Percentiles rank a stretch among this genome's conserved stretches.
Conservation (phyloP, 2,113 vertebrate genomes). For the Osmerus eperlanus region DNA sequence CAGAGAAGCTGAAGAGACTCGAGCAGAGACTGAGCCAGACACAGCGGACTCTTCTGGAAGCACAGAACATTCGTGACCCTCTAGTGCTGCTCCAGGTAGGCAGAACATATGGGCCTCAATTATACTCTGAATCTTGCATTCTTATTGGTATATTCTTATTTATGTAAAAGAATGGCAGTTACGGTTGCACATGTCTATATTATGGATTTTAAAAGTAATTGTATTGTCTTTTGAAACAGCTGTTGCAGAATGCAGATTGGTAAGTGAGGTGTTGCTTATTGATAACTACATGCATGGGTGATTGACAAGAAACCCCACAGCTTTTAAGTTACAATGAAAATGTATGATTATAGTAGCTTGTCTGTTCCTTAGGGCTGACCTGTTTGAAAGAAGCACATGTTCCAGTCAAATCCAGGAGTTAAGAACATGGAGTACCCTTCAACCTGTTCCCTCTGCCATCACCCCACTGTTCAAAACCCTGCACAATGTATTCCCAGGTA, state of each 20-base stretch:
- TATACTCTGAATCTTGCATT: too few relatives aligned
- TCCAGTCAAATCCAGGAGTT: constrained; percentile 11
- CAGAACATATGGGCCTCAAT: too few relatives aligned
- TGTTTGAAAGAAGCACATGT: constrained; percentile 12
- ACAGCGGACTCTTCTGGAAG: constrained; percentile 11
- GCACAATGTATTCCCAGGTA: constrained; percentile 14
- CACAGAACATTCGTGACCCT: constrained; percentile 18
- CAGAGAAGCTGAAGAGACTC: constrained; percentile 17
- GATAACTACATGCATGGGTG: not conserved
- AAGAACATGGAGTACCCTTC: constrained; percentile 8
- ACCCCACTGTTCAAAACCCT: constrained; percentile 14
- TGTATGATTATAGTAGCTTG: not conserved
- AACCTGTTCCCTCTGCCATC: constrained; percentile 7
- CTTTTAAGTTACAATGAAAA: not conserved
- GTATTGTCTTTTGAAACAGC: constrained; percentile 13
- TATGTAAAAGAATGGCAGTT: not conserved
- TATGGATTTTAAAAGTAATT: not conserved
- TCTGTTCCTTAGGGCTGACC: constrained; percentile 9
- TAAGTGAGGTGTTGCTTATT: constrained; percentile 6
- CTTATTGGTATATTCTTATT: not conserved
- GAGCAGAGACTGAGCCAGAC: constrained; percentile 11
- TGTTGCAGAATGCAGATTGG: constrained; percentile 25
- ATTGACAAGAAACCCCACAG: not conserved
- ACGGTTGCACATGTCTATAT: not conserved
- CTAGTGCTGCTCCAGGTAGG: constrained; percentile 29